These are phyloP conservation scores for Sweltsa coloradensis DNA, from an alignment of 1,140 invertebrate species.

Conservation along the genomic window DNA sequence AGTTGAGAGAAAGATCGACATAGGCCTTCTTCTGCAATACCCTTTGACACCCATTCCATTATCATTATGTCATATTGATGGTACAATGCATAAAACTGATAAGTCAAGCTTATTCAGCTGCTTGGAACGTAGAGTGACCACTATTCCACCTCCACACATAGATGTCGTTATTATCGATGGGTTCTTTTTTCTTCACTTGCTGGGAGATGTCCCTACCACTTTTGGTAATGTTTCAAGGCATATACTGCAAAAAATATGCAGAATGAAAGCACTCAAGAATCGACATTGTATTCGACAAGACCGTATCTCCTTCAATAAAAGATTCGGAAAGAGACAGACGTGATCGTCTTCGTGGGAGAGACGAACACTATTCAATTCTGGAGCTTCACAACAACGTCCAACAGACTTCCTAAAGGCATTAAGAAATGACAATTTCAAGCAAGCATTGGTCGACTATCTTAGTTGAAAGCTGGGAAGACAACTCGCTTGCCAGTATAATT, in stretches of 20 bases:
- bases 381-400: background rate
- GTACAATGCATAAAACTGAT: conserved; percentile 23
- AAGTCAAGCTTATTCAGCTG: conserved; percentile 19
- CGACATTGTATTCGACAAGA: background rate
- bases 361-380: background rate
- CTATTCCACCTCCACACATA: background rate
- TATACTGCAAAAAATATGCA: background rate
- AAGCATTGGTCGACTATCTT: background rate
- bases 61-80: conserved; percentile 25
- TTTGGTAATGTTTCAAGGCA: conserved; percentile 1
- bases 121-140: background rate
- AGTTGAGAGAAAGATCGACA: conserved; percentile 16
- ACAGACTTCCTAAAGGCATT: background rate
- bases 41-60: conserved; percentile 21
- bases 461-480: background rate
- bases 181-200: background rate
- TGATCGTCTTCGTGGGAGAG: background rate
- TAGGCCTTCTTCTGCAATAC: conserved; percentile 18
- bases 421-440: background rate
- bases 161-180: background rate
- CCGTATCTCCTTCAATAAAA: background rate
- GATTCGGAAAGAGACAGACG: background rate
- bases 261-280: background rate
- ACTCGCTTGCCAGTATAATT: background rate
- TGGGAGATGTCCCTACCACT: background rate